Percentiles rank a stretch among this genome's conserved stretches.
Conservation (phyloP, 1,140 invertebrate species). For the Apis laboriosa region DNA sequence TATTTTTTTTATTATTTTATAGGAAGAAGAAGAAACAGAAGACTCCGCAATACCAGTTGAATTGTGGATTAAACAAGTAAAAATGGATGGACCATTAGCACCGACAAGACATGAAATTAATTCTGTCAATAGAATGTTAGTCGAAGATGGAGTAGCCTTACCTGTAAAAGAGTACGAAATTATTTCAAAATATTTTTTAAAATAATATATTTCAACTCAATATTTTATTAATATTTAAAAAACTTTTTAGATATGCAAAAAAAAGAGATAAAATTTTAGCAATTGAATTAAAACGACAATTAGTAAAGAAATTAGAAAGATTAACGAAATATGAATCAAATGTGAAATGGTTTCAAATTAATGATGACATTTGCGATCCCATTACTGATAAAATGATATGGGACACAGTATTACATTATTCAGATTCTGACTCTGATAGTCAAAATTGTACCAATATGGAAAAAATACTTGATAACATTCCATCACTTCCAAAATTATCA, state of each 20-base stretch:
- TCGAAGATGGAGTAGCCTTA: slow-evolving; percentile 82
- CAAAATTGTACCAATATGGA: neutral
- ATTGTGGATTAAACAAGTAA: slow-evolving; percentile 80
- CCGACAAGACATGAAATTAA: slow-evolving; percentile 80
- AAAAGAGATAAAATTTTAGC: slow-evolving; percentile 64
- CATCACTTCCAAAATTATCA: neutral
- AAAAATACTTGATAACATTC: neutral
- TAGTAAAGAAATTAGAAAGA: slow-evolving; percentile 27
- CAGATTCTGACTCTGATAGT: neutral
- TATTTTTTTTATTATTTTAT: neutral
- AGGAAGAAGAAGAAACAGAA: slow-evolving; percentile 18
- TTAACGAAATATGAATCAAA: neutral
- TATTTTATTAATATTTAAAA: neutral
- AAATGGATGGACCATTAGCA: slow-evolving; percentile 77
- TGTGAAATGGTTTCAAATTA: slow-evolving; percentile 29
- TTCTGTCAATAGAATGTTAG: slow-evolving; percentile 81
- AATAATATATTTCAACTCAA: neutral
- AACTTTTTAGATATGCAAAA: neutral
- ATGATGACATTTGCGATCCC: neutral
- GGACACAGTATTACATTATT: neutral
- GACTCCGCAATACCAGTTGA: slow-evolving; percentile 81
- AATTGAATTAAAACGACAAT: slow-evolving; percentile 67
- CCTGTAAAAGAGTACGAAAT: slow-evolving; percentile 76
- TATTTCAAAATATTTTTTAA: neutral
- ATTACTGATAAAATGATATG: neutral